Conservation (phyloP, 2,797 vertebrate genomes). For the Margarornis squamiger region DNA sequence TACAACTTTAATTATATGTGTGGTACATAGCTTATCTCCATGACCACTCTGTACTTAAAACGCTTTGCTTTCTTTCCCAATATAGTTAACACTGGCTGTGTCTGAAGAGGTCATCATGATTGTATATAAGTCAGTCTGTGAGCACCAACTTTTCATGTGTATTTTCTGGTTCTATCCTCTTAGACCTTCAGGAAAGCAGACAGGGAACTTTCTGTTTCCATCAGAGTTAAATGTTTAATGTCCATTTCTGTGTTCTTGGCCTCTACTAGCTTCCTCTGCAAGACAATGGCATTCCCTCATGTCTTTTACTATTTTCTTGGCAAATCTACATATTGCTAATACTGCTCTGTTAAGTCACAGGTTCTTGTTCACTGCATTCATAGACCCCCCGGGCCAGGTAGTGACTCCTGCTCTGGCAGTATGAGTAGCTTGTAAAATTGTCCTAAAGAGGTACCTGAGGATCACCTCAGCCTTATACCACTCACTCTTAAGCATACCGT, state of each 20-base stretch:
- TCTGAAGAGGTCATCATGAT: neutral
- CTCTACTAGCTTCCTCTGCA: conserved; percentile 49
- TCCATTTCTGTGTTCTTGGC: conserved; percentile 60
- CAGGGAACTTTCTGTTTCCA: conserved; percentile 50
- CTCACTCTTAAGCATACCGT: neutral
- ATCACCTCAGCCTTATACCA: neutral
- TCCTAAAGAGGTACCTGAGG: neutral
- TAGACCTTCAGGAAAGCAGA: conserved; percentile 18
- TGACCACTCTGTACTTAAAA: conserved; percentile 6
- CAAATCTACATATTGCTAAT: conserved; percentile 14
- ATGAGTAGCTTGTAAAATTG: conserved; percentile 6
- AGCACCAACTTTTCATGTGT: neutral
- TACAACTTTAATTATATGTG: conserved; percentile 51
- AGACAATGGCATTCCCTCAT: conserved; percentile 66
- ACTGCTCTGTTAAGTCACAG: conserved; percentile 3
- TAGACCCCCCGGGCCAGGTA: neutral
- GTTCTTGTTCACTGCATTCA: neutral
- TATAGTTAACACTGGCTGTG: neutral
- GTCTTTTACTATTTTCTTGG: conserved; percentile 63
- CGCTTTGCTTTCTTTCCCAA: conserved; percentile 1
- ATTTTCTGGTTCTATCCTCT: conserved; percentile 41
- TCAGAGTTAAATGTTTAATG: conserved; percentile 48
- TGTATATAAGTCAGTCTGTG: neutral
- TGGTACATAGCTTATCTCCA: neutral
- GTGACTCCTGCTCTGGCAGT: neutral